Conservation (phyloP, 2,113 vertebrate species). For the Rhinichthys klamathensis region DNA sequence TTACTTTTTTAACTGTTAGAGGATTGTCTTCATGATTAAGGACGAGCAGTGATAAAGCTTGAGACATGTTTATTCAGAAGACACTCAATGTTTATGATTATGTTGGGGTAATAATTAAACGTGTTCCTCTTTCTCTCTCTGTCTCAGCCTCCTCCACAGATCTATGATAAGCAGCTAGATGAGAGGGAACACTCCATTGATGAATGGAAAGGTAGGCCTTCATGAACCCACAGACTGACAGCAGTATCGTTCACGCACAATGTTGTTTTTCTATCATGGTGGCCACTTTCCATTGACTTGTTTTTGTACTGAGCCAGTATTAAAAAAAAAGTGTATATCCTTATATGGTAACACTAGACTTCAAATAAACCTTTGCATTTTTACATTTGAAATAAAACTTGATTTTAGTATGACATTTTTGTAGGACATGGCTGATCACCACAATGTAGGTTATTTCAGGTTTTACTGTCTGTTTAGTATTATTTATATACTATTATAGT, state of each 20-base stretch:
- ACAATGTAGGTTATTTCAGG: too few relatives aligned
- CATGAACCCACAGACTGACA: not conserved
- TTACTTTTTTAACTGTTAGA: too few relatives aligned
- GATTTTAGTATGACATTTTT: not conserved
- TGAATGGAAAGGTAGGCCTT: conserved; percentile 95
- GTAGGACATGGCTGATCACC: too few relatives aligned
- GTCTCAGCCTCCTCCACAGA: conserved; percentile 92
- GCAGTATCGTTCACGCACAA: not conserved
- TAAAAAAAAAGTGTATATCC: not conserved
- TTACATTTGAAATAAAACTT: not conserved
- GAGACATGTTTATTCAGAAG: not conserved
- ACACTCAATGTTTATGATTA: not conserved
- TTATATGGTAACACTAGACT: not conserved
- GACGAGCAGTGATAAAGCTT: not conserved
- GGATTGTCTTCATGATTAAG: not conserved
- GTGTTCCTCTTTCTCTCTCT: conserved; percentile 58
- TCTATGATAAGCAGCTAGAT: conserved; percentile 99
- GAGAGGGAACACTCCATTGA: conserved; percentile 99
- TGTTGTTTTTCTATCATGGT: not conserved
- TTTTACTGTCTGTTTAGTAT: not conserved
- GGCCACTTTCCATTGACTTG: not conserved
- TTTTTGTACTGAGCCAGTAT: not conserved
- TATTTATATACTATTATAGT: not conserved
- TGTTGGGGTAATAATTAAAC: not conserved
- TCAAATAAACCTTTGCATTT: not conserved